Base-by-base conservation (phyloP, 2,888 invertebrate species). In the Molorchus minor region DNA sequence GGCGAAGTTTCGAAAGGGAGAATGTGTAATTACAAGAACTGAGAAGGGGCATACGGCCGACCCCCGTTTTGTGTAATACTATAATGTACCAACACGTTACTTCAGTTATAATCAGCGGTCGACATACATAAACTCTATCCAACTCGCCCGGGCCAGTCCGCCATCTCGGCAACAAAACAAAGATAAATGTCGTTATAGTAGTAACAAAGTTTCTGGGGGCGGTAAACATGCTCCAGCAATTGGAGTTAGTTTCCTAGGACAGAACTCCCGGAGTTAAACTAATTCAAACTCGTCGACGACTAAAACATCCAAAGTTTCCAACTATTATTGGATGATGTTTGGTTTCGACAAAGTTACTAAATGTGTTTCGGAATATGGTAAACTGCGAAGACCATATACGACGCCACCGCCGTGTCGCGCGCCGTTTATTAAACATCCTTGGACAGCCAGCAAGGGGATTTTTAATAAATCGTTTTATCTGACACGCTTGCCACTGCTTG, bases 241-340 rank as follows among this genome's bases (percentile, higher is more conserved):
- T 60, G 62, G 57, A 58, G 62, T 61, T 58, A 62, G 61, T 58
- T 62, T 56, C 51, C 59, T 56, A 53, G 56, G 53, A 61, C 61
- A 49, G 56, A 52, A 47, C 56, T 56, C 56, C 52, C 58, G 58
- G 70, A 74, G 73, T 75, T 75, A 76, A 76, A 77, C 77, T 76
- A 76, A 77, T 76, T 77, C 73, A 68, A 74, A 76, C 74, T 73
- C 72, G 45, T 49, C 54, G 49, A 30, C 41, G 54, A 53, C 44
- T 51, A 51, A 65, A 73, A 74, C 72, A 68, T 71, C 67, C 71
- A 66, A 76, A 76, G 75, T 77, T 75, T 68, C 68, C 68, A 77
- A 79, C 79, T 78, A 77, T 76, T 77, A 77, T 77, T 78, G 76
- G 75, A 70, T 75, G 74, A 77, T 78, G 77, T 78, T 78, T 77